phyloP scores from a whole-genome alignment of 1,140 invertebrate species.

The Belonocnema kinseyi region DNA sequence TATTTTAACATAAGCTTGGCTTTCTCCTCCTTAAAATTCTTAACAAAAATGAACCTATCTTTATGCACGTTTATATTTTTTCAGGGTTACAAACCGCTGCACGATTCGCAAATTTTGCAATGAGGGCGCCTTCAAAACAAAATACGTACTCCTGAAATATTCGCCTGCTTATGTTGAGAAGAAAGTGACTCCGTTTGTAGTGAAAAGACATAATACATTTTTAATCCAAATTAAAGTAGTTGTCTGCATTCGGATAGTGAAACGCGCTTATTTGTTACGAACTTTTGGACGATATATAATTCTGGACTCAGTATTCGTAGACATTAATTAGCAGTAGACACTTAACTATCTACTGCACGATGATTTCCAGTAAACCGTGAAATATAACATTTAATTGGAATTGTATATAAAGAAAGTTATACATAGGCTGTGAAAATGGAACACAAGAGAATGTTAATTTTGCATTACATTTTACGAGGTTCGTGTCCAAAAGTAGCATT shows the following conservation, averaged over 20 bases:
- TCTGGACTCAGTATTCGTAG: slow-evolving; percentile 31
- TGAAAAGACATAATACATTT: slow-evolving; percentile 3
- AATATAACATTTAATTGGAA: slow-evolving; percentile 38
- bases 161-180: slow-evolving; percentile 32
- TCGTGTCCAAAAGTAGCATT: not conserved
- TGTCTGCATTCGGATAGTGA: slow-evolving; percentile 36
- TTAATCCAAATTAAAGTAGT: not conserved
- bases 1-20: not conserved
- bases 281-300: slow-evolving; percentile 32
- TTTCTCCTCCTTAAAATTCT: not conserved
- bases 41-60: not conserved
- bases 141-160: not conserved
- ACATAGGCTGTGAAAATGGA: slow-evolving; percentile 55
- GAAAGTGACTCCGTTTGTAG: not conserved
- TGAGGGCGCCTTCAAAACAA: slow-evolving; percentile 37
- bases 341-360: slow-evolving; percentile 22
- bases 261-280: slow-evolving; percentile 19
- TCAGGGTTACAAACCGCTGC: slow-evolving; percentile 62
- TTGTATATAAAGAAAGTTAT: slow-evolving; percentile 50
- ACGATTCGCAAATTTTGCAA: slow-evolving; percentile 59
- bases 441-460: slow-evolving; percentile 36
- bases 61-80: slow-evolving; percentile 39
- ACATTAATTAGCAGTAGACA: slow-evolving; percentile 11
- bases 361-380: slow-evolving; percentile 10
- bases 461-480: slow-evolving; percentile 31